phyloP scores from a whole-genome alignment of 2,888 invertebrate species.

The Tinea pellionella region DNA sequence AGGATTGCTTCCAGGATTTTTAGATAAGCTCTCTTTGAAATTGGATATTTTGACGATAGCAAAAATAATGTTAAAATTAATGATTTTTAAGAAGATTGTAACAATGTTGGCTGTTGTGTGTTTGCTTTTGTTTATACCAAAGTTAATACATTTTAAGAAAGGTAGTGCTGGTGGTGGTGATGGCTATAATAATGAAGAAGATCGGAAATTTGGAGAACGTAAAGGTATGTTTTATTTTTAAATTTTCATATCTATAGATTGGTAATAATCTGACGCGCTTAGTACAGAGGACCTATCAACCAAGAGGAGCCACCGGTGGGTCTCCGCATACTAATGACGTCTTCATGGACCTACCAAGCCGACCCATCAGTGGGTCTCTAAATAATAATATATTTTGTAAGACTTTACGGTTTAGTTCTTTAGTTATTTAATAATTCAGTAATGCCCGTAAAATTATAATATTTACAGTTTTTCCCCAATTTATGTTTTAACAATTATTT shows the following conservation, averaged over 20 bases:
- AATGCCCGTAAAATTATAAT: too few relatives aligned
- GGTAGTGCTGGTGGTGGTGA: slow-evolving; percentile 31
- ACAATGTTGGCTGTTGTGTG: slow-evolving; percentile 83
- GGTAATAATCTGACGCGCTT: too few relatives aligned
- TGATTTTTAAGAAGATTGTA: slow-evolving; percentile 85
- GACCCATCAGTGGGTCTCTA: too few relatives aligned
- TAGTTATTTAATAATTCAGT: too few relatives aligned
- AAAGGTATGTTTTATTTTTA: neutral
- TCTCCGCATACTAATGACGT: too few relatives aligned
- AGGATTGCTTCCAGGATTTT: slow-evolving; percentile 49
- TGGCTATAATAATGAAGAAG: slow-evolving; percentile 41
- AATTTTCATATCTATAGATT: neutral
- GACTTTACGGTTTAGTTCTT: too few relatives aligned
- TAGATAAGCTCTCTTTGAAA: slow-evolving; percentile 77
- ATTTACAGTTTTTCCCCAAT: too few relatives aligned
- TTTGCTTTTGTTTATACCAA: slow-evolving; percentile 80
- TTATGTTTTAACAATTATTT: too few relatives aligned
- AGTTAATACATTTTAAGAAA: slow-evolving; percentile 67
- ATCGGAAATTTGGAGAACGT: slow-evolving; percentile 18
- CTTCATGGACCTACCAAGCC: too few relatives aligned
- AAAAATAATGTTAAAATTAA: slow-evolving; percentile 78
- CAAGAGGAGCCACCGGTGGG: too few relatives aligned
- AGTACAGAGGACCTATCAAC: too few relatives aligned
- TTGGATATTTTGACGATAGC: slow-evolving; percentile 78
- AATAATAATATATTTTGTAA: too few relatives aligned